phyloP scores from a whole-genome alignment of 2,888 invertebrate genomes.

The Cataglyphis livida region DNA sequence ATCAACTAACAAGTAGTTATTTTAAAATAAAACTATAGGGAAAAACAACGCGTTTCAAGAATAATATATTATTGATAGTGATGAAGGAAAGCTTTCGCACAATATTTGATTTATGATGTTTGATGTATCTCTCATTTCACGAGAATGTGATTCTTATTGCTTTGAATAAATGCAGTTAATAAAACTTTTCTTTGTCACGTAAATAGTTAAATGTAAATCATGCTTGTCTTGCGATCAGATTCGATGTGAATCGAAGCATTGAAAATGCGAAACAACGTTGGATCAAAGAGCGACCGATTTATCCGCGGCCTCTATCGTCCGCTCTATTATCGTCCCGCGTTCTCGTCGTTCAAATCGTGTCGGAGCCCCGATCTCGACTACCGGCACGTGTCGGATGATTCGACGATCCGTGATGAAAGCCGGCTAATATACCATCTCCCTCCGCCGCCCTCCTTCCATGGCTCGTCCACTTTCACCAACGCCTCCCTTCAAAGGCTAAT shows the following conservation, averaged over 20 bases:
- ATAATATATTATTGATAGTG: slow-evolving; percentile 1
- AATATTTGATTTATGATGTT: slow-evolving; percentile 22
- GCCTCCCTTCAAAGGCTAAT: slow-evolving; percentile 81
- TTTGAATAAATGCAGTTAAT: slow-evolving; percentile 12
- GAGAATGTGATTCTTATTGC: neutral
- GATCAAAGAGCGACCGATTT: slow-evolving; percentile 72
- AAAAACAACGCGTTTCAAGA: neutral
- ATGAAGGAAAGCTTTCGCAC: neutral
- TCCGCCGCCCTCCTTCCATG: slow-evolving; percentile 36
- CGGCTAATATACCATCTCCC: slow-evolving; percentile 74
- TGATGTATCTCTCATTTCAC: neutral
- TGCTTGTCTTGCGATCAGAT: slow-evolving; percentile 61
- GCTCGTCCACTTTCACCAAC: slow-evolving; percentile 66
- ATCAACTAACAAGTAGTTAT: neutral
- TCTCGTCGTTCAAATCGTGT: slow-evolving; percentile 51
- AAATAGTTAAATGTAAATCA: slow-evolving; percentile 29
- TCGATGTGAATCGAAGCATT: slow-evolving; percentile 56
- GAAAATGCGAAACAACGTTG: slow-evolving; percentile 57
- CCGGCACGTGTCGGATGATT: slow-evolving; percentile 81
- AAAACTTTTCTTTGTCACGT: slow-evolving; percentile 24
- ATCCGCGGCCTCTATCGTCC: slow-evolving; percentile 41
- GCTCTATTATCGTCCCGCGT: slow-evolving; percentile 44
- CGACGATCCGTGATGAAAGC: slow-evolving; percentile 81
- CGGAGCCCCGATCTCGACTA: slow-evolving; percentile 53
- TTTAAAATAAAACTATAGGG: slow-evolving; percentile 9